Percentiles rank a stretch among this genome's conserved stretches.
Evolutionary conservation across 2,113 vertebrate genomes (phyloP).

Genomic region (Labrus mixtus): DNA sequence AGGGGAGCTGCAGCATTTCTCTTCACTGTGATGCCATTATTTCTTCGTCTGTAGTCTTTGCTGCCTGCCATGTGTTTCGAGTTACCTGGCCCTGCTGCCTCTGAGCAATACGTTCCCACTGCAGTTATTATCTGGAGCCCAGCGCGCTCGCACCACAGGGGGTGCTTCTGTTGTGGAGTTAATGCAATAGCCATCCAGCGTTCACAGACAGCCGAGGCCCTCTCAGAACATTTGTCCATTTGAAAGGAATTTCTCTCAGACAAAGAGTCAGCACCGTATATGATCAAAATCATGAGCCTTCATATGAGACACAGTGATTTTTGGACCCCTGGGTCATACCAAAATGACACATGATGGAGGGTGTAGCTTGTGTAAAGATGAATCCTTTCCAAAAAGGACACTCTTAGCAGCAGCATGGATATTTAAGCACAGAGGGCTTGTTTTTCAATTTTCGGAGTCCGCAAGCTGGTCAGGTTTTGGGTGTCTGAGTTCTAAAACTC

Average conservation of each 20-base stretch:
- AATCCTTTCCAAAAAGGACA: constrained; percentile 70
- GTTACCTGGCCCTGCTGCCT: constrained; percentile 77
- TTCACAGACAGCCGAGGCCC: constrained; percentile 59
- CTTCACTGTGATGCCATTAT: constrained; percentile 37
- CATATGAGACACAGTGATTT: constrained; percentile 47
- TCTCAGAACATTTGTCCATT: constrained; percentile 61
- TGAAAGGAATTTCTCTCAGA: constrained; percentile 52
- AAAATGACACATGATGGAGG: constrained; percentile 63
- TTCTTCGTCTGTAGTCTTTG: constrained; percentile 18
- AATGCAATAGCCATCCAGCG: constrained; percentile 76
- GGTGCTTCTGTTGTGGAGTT: constrained; percentile 71
- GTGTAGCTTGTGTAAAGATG: constrained; percentile 51
- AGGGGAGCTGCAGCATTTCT: constrained; percentile 18
- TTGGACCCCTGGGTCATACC: constrained; percentile 52
- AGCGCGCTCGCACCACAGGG: constrained; percentile 67
- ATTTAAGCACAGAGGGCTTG: constrained; percentile 55
- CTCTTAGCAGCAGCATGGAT: constrained; percentile 37
- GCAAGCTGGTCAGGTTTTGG: constrained; percentile 36
- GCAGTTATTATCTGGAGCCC: constrained; percentile 72
- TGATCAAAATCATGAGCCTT: constrained; percentile 38
- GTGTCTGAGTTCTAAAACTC: constrained; percentile 56
- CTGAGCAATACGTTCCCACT: constrained; percentile 65
- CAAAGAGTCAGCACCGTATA: constrained; percentile 22
- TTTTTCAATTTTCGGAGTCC: constrained; percentile 47
- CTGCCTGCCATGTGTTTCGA: constrained; percentile 80